Evolutionary conservation across 1,140 invertebrate genomes (phyloP).

Genomic region (Trissolcus basalis): DNA sequence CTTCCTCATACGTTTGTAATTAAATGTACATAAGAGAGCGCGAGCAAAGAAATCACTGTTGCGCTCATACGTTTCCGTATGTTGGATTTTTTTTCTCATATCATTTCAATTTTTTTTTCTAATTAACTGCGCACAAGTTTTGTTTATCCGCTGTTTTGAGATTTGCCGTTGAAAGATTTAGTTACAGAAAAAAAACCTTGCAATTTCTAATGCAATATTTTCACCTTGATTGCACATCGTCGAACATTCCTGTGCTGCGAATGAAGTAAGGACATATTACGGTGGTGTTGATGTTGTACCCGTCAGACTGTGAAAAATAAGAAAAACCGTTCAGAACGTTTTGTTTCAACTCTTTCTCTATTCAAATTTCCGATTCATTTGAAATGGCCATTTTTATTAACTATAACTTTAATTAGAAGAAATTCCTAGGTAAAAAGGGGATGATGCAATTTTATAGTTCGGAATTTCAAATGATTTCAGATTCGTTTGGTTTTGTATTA

Average conservation of each 20-base stretch:
- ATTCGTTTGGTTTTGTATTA: background rate
- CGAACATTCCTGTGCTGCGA: conserved; percentile 92
- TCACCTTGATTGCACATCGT: conserved; percentile 89
- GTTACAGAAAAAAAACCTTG: conserved; percentile 6
- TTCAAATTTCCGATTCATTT: no score
- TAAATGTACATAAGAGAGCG: background rate
- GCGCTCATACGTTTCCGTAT: no score
- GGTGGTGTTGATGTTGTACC: conserved; percentile 87
- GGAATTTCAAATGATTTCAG: background rate
- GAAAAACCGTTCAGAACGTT: conserved; percentile 5
- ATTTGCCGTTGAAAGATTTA: conserved; percentile 5
- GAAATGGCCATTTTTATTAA: no score
- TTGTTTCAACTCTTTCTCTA: no score
- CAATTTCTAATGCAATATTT: conserved; percentile 34
- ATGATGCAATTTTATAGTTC: no score
- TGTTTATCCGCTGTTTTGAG: no score
- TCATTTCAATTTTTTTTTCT: no score
- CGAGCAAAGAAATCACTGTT: no score
- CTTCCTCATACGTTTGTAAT: conserved; percentile 10
- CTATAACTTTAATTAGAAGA: no score
- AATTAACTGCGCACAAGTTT: no score
- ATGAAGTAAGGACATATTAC: conserved; percentile 96
- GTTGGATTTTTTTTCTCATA: background rate
- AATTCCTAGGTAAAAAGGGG: no score
- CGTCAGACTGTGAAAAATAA: conserved; percentile 68